Evolutionary conservation across 2,113 vertebrate genomes (phyloP), one percentile per base, ranked within the genome.

Genomic region (Phodopus roborovskii): DNA sequence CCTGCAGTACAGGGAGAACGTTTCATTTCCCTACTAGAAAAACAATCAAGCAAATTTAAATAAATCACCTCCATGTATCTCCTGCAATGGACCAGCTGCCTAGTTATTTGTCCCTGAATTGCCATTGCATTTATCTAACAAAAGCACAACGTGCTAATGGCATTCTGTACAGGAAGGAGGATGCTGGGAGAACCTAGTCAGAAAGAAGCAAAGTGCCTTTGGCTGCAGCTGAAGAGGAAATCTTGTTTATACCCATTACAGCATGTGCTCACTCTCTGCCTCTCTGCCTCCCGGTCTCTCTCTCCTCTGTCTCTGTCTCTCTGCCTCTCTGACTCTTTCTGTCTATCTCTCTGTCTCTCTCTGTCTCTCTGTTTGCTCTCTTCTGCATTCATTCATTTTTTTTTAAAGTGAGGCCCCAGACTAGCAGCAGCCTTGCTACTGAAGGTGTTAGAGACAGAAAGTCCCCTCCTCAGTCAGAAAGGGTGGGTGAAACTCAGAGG

Each of bases 1-100:
- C 94, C 98, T 98, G 97, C 39, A 73, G 19, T 74, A 92, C 91
- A 89, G 93, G 90, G 56, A 97, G 92, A 93, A 87, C 83, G 60
- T 94, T 96, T 73, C 42, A 97, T 98, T 97, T 98, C 82, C 87
- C 95, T 96, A 88, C 95, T 94, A 94, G 90, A 98, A 97, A 97
- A 98, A 96, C 83, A 94, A 94, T 94, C 87, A 95, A 95, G 95
- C 94, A 93, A 86, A 97, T 98, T 97, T 98, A 98, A 97, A 96
- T 92, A 97, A 97, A 97, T 92, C 20, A 91, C 89, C 92, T 95
- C 93, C 28, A 28, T 96, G 88, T 83, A 96, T 84, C 88, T 95
- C 83, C 74, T 96, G 77, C 97, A 95, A 91, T 95, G 96, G 83
- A 78, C 95, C 96, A 62, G 92, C 58, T 96, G 94, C 87, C 89